These are phyloP conservation scores for Pelochelys cantorii DNA, from an alignment of 2,797 vertebrate genomes.

Conservation along the genomic window DNA sequence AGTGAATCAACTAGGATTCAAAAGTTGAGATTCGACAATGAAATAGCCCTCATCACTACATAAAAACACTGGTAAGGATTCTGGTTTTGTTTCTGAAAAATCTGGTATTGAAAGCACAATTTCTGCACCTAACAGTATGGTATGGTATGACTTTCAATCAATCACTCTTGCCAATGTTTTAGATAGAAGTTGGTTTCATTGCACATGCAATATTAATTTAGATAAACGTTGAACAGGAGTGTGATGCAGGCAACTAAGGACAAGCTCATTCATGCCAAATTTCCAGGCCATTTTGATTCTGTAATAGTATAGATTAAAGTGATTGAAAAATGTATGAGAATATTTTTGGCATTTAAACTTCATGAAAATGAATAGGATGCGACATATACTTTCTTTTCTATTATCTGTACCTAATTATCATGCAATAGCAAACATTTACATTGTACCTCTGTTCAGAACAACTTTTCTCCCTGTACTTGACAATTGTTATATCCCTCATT, in stretches of 20 bases:
- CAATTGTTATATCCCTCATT: too few relatives aligned
- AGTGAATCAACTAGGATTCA: neutral
- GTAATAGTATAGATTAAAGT: neutral
- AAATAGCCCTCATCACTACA: neutral
- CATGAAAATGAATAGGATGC: neutral
- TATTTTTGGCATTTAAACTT: neutral
- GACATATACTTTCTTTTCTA: neutral
- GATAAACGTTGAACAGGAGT: neutral
- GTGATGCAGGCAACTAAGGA: neutral
- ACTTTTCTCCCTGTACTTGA: too few relatives aligned
- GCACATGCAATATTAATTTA: neutral
- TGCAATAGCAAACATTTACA: neutral
- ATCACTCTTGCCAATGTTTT: neutral
- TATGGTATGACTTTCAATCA: neutral
- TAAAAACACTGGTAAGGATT: neutral
- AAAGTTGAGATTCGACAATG: neutral
- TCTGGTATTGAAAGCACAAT: neutral
- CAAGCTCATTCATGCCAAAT: neutral
- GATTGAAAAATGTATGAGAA: neutral
- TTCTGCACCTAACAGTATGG: neutral
- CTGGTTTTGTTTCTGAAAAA: neutral
- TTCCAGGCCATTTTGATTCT: neutral
- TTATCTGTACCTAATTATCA: neutral
- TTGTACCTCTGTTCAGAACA: neutral
- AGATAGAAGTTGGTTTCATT: neutral